These are phyloP conservation scores for Glyptemys insculpta DNA, from an alignment of 2,797 vertebrate species.

Conservation along the genomic window DNA sequence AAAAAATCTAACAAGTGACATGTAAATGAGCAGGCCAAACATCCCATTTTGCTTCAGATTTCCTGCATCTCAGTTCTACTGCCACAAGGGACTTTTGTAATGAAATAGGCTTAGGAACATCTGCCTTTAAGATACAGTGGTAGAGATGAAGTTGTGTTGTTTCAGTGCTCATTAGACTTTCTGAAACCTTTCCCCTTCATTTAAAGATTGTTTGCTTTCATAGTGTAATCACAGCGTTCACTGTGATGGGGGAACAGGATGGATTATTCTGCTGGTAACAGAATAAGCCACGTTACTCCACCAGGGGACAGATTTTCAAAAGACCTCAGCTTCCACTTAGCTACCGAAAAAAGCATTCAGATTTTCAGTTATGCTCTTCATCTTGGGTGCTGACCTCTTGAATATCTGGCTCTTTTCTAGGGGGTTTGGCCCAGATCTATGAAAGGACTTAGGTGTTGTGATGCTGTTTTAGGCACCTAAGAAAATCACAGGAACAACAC, in stretches of 20 bases:
- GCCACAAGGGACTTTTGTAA: neutral
- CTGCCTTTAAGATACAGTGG: neutral
- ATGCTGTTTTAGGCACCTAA: no score
- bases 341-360: neutral
- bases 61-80: neutral
- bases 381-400: neutral
- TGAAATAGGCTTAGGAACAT: neutral
- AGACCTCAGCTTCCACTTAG: neutral
- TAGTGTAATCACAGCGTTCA: neutral
- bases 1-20: neutral
- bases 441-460: no score
- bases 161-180: neutral
- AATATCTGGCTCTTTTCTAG: neutral
- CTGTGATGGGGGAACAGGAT: neutral
- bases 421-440: neutral
- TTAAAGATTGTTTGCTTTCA: neutral
- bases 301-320: neutral
- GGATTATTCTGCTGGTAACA: neutral
- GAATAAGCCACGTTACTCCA: neutral
- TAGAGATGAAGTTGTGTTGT: neutral
- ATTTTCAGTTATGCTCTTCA: neutral
- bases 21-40: neutral
- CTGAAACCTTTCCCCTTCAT: neutral
- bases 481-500: no score
- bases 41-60: neutral